Conservation (phyloP, 2,888 invertebrate genomes). For the Apodemia zela region DNA sequence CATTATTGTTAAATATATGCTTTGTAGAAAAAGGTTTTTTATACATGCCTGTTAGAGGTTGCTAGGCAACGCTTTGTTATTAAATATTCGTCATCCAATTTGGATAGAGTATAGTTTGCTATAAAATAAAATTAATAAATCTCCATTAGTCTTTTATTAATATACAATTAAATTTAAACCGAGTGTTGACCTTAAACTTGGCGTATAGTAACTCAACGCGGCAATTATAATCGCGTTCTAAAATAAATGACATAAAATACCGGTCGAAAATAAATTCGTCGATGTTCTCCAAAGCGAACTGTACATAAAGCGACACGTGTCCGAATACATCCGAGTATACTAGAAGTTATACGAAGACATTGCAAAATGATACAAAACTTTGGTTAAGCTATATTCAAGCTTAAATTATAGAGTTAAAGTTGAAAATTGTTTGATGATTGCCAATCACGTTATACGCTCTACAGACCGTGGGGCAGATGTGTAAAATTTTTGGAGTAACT, state of each 20-base stretch:
- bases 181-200: conserved; percentile 39
- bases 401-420: conserved; percentile 15
- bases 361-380: conserved; percentile 36
- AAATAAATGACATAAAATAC: conserved; percentile 33
- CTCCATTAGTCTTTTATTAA: neutral
- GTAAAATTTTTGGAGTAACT: conserved; percentile 62
- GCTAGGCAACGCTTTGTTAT: too few species aligned
- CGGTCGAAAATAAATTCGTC: conserved; percentile 22
- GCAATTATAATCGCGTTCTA: conserved; percentile 24
- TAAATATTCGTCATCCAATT: too few species aligned
- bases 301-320: conserved; percentile 46
- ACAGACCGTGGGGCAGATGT: conserved; percentile 59
- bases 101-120: too few species aligned
- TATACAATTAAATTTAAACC: neutral
- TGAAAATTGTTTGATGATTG: conserved; percentile 30
- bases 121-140: too few species aligned
- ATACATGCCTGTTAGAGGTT: too few species aligned
- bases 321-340: conserved; percentile 48
- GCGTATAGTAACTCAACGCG: conserved; percentile 35
- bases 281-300: conserved; percentile 22
- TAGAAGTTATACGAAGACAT: conserved; percentile 53
- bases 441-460: neutral
- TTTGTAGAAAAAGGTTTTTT: too few species aligned
- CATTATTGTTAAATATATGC: too few species aligned
- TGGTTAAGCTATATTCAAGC: conserved; percentile 31